These are phyloP conservation scores for Bryconaethiops microstoma DNA, from an alignment of 2,797 vertebrate species.

Conservation along the genomic window DNA sequence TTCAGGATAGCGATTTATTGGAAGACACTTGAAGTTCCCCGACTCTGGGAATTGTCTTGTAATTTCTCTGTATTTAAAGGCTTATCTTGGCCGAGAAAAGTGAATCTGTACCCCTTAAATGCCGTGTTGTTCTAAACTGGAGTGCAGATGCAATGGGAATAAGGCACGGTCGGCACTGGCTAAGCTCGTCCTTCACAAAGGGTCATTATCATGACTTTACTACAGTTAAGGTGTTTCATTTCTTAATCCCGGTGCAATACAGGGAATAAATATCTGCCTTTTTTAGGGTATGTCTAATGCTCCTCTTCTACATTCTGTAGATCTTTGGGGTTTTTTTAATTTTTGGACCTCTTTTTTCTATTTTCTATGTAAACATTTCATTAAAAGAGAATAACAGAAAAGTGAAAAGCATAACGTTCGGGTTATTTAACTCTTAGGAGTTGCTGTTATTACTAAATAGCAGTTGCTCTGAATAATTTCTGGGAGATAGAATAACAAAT, in stretches of 20 bases:
- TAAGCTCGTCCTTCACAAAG: conserved; percentile 1
- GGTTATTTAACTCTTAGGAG: too few species aligned
- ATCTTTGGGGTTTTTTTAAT: too few species aligned
- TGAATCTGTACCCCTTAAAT: background rate
- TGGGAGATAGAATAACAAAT: too few species aligned
- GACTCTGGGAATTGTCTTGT: background rate
- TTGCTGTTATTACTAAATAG: too few species aligned
- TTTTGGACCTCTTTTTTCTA: too few species aligned
- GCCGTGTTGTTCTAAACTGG: background rate
- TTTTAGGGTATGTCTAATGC: background rate
- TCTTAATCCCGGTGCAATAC: background rate
- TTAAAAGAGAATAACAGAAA: too few species aligned
- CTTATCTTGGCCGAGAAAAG: background rate
- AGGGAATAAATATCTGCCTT: background rate
- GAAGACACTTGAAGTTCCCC: background rate
- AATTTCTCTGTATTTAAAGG: background rate
- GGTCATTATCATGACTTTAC: background rate
- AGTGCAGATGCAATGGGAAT: background rate
- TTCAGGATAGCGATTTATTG: background rate
- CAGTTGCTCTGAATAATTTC: too few species aligned
- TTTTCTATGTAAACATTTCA: too few species aligned
- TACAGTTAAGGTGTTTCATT: background rate
- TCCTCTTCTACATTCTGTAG: background rate
- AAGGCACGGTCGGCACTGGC: background rate
- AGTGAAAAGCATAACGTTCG: too few species aligned